Percentiles rank a stretch among this genome's conserved stretches.
Conservation (phyloP, 2,113 vertebrate species). For the Astatoreochromis straeleni region DNA sequence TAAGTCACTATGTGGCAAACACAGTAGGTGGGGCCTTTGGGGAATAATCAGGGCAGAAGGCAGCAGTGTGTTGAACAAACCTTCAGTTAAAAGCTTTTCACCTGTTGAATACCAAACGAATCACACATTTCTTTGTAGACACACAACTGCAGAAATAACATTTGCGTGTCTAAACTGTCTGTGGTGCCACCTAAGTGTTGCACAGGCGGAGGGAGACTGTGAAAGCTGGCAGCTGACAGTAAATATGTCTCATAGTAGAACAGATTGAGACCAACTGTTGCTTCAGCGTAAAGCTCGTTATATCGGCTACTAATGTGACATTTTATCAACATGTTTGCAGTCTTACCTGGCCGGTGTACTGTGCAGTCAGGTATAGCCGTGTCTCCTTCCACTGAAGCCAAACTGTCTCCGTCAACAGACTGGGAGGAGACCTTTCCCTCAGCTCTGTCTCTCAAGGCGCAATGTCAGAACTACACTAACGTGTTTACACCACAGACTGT, state of each 20-base stretch:
- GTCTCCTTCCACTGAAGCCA: constrained; percentile 29
- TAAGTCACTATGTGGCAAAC: constrained; percentile 1
- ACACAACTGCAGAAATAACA: not conserved
- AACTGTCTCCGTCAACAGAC: constrained; percentile 59
- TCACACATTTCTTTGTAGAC: not conserved
- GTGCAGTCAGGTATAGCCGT: not conserved
- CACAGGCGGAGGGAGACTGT: constrained; percentile 4
- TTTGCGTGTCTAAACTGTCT: not conserved
- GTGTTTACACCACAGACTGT: constrained; percentile 19
- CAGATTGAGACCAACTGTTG: constrained; percentile 40
- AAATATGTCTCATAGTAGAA: not conserved
- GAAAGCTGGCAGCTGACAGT: constrained; percentile 1
- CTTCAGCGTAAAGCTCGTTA: not conserved
- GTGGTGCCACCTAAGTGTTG: not conserved
- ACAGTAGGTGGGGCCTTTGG: constrained; percentile 32
- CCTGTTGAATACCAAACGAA: constrained; percentile 35
- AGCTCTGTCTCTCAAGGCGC: constrained; percentile 20
- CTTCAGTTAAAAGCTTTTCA: constrained; percentile 1
- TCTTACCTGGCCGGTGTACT: constrained; percentile 55
- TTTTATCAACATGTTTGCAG: not conserved
- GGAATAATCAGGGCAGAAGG: constrained; percentile 22
- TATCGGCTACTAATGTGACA: not conserved
- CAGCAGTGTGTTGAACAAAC: not conserved
- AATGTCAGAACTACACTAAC: constrained; percentile 26
- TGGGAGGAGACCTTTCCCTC: constrained; percentile 58